Percentiles rank a stretch among this genome's conserved stretches.
These are phyloP conservation scores for Progne subis DNA, from an alignment of 2,113 vertebrate genomes.

Conservation along the genomic window DNA sequence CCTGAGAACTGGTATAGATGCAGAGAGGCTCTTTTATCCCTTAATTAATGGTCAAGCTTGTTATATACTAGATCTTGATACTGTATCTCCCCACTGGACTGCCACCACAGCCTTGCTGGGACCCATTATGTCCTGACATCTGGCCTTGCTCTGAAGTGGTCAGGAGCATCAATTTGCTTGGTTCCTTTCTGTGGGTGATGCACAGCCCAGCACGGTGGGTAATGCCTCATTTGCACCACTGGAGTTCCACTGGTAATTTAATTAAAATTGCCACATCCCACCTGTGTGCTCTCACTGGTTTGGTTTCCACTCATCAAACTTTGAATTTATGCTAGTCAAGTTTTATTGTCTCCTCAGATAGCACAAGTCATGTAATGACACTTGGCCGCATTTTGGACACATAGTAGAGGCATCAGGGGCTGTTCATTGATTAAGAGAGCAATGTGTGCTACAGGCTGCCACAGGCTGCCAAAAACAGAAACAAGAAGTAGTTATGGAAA, in stretches of 20 bases:
- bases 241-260: not conserved
- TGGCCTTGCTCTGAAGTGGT: not conserved
- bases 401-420: not conserved
- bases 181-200: not conserved
- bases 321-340: not conserved
- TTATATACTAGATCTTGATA: not conserved
- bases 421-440: not conserved
- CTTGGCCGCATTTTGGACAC: not conserved
- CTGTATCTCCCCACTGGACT: not conserved
- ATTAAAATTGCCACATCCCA: not conserved
- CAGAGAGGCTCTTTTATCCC: not conserved
- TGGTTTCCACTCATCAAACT: not conserved
- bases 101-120: not conserved
- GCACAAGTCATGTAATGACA: not conserved
- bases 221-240: accelerated
- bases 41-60: not conserved
- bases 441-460: not conserved
- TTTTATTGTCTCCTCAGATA: not conserved
- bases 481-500: not conserved
- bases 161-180: not conserved
- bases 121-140: not conserved
- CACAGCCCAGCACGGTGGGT: not conserved
- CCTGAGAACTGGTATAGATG: not conserved
- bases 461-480: not conserved
- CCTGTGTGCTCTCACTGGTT: not conserved